phyloP scores from a whole-genome alignment of 2,888 invertebrate genomes.

The Tholera decimalis region DNA sequence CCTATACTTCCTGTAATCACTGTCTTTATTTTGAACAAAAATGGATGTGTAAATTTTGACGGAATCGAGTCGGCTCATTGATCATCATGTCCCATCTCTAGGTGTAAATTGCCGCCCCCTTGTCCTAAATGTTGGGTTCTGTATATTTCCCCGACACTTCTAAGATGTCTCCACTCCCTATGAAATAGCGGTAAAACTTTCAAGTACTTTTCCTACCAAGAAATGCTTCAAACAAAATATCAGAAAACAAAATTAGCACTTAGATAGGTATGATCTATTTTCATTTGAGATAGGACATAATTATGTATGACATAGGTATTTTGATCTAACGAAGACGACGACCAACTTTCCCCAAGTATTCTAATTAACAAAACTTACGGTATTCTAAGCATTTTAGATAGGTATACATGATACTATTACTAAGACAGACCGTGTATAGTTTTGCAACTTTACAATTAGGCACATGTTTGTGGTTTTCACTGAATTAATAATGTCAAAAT shows the following conservation, averaged over 20 bases:
- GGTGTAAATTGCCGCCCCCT: conserved; percentile 59
- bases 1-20: not conserved
- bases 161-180: conserved; percentile 43
- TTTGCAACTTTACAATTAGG: not conserved
- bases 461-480: conserved; percentile 15
- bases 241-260: conserved; percentile 15
- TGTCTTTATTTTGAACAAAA: not conserved
- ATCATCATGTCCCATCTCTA: conserved; percentile 65
- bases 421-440: not conserved
- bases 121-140: conserved; percentile 61
- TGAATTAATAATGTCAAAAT: conserved; percentile 13
- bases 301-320: not conserved
- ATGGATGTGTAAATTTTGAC: not conserved
- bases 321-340: not conserved
- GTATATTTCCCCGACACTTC: conserved; percentile 52
- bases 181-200: conserved; percentile 31
- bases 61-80: conserved; percentile 22
- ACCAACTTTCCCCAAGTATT: not conserved
- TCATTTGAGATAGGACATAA: not conserved
- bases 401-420: not conserved
- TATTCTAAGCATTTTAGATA: not conserved
- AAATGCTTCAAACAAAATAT: conserved; percentile 14
- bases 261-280: conserved; percentile 22
- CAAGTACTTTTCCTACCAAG: conserved; percentile 1
- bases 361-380: not conserved